Base-by-base conservation (phyloP, 2,888 invertebrate genomes). In the Antitype chi region DNA sequence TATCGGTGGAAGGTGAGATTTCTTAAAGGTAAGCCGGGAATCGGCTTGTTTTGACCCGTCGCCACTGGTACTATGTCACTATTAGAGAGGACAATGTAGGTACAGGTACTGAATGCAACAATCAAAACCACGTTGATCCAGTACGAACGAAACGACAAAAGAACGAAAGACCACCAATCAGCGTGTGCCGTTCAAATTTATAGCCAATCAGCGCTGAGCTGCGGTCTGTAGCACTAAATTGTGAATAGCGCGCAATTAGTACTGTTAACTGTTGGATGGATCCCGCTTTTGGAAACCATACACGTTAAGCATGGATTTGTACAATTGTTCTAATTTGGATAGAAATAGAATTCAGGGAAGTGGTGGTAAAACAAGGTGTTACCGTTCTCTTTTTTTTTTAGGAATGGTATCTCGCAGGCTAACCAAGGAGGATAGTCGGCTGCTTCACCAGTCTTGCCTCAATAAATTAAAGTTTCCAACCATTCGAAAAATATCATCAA, bases 151-250 rank as follows among this genome's bases (percentile, higher is more conserved):
- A 64, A 59, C 81, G 78, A 90, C 91, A 91, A 90, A 91, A 89
- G 88, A 89, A 87, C 85, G 81, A 85, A 89, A 81, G 73, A 82
- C 88, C 87, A 90, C 93, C 92, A 94, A 94, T 94, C 94, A 94
- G 87, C 87, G 88, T 53, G 67, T 72, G 74, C 84, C 78, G 74
- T 86, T 85, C 85, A 85, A 89, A 93, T 94, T 93, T 94, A 93
- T 91, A 94, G 94, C 94, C 93, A 94, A 94, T 94, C 94, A 93
- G 89, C 86, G 87, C 86, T 78, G 84, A 83, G 88, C 89, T 85
- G 88, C 86, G 89, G 86, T 88, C 80, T 70, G 84, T 72, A 86
- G 87, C 87, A 89, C 91, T 92, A 91, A 90, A 92, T 92, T 87
- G 89, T 90, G 92, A 92, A 93, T 92, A 88, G 90, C 82, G 82